phyloP scores from a whole-genome alignment of 2,797 vertebrate species.

The Macropodus opercularis region DNA sequence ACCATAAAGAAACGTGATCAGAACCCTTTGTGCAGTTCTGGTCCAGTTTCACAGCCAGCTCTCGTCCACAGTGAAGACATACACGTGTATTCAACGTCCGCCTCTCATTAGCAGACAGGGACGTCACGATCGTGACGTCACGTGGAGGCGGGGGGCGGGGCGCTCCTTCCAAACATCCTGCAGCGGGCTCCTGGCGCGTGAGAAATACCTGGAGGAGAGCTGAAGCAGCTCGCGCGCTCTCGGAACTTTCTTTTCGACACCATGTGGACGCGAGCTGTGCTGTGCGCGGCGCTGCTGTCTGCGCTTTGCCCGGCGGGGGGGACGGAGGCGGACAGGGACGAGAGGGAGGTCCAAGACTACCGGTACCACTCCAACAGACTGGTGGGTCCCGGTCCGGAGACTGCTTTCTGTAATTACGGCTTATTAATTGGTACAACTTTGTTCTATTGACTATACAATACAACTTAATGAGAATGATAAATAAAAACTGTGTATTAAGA shows the following conservation, averaged over 20 bases:
- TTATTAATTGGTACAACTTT: too few species aligned
- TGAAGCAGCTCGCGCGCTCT: slow-evolving; percentile 1
- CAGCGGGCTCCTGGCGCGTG: slow-evolving; percentile 24
- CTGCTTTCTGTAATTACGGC: too few species aligned
- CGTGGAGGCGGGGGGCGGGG: slow-evolving; percentile 18
- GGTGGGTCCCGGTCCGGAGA: slow-evolving; percentile 23
- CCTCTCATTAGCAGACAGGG: too few species aligned
- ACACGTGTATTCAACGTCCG: too few species aligned
- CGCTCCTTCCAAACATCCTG: slow-evolving; percentile 22
- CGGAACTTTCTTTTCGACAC: slow-evolving; percentile 3
- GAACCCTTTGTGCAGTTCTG: too few species aligned
- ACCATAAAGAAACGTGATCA: too few species aligned
- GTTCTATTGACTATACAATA: too few species aligned
- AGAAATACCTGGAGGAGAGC: slow-evolving; percentile 6
- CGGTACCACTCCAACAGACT: slow-evolving; percentile 78
- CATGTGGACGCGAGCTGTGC: slow-evolving; percentile 69
- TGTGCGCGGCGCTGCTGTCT: slow-evolving; percentile 73
- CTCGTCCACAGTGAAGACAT: too few species aligned
- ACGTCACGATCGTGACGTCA: slow-evolving; percentile 44
- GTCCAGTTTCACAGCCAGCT: too few species aligned
- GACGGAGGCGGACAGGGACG: slow-evolving; percentile 75
- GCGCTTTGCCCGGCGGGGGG: slow-evolving; percentile 59
- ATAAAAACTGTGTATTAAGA: too few species aligned
- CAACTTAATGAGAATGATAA: too few species aligned
- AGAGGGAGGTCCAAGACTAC: slow-evolving; percentile 75